Evolutionary conservation across 2,797 vertebrate species (phyloP).

Genomic region (Benthosema pterotum): DNA sequence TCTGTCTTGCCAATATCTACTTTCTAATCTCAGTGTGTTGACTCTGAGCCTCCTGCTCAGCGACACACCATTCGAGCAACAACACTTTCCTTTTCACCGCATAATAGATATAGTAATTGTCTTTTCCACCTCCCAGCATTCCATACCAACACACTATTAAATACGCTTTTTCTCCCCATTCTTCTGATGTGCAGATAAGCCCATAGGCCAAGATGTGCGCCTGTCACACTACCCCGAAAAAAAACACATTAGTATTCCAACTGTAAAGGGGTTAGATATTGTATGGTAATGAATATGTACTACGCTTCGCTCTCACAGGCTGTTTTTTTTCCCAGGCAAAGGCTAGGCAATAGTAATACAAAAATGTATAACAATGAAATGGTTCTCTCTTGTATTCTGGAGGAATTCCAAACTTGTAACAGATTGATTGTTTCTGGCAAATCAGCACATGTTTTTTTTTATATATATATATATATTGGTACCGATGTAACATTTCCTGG

Average conservation of each 20-base stretch:
- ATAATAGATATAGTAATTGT: slow-evolving; percentile 74
- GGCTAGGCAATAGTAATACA: slow-evolving; percentile 26
- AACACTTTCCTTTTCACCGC: slow-evolving; percentile 62
- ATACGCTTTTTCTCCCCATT: slow-evolving; percentile 60
- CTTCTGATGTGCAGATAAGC: slow-evolving; percentile 64
- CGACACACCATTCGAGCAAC: slow-evolving; percentile 35
- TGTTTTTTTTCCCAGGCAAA: slow-evolving; percentile 41
- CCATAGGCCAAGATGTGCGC: slow-evolving; percentile 60
- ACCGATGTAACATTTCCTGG: too few relatives aligned
- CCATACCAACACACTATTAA: slow-evolving; percentile 69
- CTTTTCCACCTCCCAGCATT: slow-evolving; percentile 63
- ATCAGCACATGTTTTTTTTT: slow-evolving; percentile 6
- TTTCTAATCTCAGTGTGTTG: slow-evolving; percentile 16
- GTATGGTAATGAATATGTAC: slow-evolving; percentile 65
- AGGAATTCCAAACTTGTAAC: slow-evolving; percentile 28
- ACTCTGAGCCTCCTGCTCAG: slow-evolving; percentile 17
- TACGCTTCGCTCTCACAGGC: slow-evolving; percentile 18
- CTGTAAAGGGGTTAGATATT: slow-evolving; percentile 50
- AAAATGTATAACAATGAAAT: slow-evolving; percentile 40
- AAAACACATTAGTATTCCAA: slow-evolving; percentile 70
- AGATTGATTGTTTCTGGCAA: slow-evolving; percentile 17
- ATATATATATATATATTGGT: too few relatives aligned
- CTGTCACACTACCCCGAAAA: slow-evolving; percentile 64
- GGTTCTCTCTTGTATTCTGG: slow-evolving; percentile 25
- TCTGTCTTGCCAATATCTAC: slow-evolving; percentile 30